Conservation (phyloP, 2,113 vertebrate species). For the Myodes glareolus region DNA sequence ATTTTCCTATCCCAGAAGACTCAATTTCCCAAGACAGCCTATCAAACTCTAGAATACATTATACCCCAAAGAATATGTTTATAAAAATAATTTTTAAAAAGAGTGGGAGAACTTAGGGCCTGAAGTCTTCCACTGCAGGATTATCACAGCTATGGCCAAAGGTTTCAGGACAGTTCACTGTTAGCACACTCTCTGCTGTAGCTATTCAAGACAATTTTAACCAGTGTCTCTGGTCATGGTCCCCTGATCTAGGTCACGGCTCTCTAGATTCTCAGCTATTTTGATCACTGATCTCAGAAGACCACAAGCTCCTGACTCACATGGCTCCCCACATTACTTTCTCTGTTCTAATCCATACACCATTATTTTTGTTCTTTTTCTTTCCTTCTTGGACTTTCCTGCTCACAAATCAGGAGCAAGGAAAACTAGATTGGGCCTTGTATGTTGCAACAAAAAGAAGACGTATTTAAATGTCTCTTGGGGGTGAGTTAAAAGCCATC, state of each 20-base stretch:
- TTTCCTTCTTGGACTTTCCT: not conserved
- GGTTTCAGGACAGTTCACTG: not conserved
- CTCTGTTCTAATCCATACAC: not conserved
- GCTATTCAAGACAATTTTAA: not conserved
- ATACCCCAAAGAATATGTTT: not conserved
- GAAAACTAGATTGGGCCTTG: not conserved
- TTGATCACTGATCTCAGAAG: not conserved
- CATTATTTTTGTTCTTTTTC: not conserved
- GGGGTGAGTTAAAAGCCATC: not conserved
- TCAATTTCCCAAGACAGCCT: not conserved
- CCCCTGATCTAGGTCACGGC: not conserved
- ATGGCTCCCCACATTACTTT: not conserved
- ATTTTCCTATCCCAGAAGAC: not conserved
- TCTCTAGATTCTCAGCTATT: not conserved
- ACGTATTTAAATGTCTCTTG: not conserved
- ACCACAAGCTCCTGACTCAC: not conserved
- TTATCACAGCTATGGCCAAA: not conserved
- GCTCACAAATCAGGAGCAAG: not conserved
- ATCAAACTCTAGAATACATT: not conserved
- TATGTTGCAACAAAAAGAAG: constrained; percentile 8
- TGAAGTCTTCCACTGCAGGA: not conserved
- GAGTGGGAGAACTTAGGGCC: not conserved
- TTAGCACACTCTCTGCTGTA: not conserved
- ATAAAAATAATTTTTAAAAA: not conserved
- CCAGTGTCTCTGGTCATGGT: not conserved